A percentile compares a stretch with the other conserved stretches of the same genome.
Conservation (phyloP, 2,888 invertebrate species). For the Gasteruption jaculator region DNA sequence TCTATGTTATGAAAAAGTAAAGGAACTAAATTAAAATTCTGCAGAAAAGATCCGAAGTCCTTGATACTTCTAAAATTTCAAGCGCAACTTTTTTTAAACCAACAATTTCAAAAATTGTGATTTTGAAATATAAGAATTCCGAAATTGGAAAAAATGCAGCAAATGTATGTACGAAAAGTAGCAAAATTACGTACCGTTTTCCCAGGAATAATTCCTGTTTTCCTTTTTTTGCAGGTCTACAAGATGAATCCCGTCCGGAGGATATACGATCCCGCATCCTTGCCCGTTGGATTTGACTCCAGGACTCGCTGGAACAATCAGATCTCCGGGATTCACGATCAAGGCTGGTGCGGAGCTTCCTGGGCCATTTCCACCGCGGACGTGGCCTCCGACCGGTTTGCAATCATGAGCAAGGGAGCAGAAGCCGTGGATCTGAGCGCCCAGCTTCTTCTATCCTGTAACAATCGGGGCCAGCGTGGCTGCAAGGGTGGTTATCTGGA, state of each 20-base stretch:
- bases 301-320: constrained; percentile 69
- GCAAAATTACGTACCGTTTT: no score
- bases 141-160: no score
- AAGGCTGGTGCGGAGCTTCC: constrained; percentile 80
- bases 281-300: constrained; percentile 75
- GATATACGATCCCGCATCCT: constrained; percentile 57
- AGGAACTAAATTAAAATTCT: no score
- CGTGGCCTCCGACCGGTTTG: constrained; percentile 76
- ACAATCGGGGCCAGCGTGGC: constrained; percentile 69
- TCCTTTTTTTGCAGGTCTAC: constrained; percentile 34
- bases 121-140: no score
- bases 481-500: constrained; percentile 89
- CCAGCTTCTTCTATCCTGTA: constrained; percentile 85
- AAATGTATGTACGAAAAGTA: no score
- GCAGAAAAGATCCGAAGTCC: no score
- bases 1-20: no score
- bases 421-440: constrained; percentile 72
- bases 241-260: constrained; percentile 59
- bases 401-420: constrained; percentile 78
- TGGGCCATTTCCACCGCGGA: constrained; percentile 89
- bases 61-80: no score
- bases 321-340: constrained; percentile 69
- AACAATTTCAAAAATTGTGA: no score
- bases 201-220: no score
- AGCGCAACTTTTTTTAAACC: no score